phyloP scores from a whole-genome alignment of 2,113 vertebrate genomes.

The Petroica traversi region DNA sequence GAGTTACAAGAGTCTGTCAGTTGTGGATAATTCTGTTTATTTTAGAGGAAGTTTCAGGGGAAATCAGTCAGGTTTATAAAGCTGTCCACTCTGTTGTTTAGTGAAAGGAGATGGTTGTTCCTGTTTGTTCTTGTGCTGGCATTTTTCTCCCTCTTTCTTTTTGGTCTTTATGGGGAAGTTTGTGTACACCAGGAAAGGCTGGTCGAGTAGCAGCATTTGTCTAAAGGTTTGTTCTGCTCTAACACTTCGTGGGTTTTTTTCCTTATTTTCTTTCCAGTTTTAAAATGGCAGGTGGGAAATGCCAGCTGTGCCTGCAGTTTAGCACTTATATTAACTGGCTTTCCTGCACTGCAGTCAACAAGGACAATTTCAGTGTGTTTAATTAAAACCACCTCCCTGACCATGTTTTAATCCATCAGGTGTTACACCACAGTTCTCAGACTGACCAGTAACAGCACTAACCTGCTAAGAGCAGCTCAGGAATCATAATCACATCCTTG shows the following conservation, averaged over 20 bases:
- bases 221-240: neutral
- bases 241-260: fast-evolving
- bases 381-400: fast-evolving
- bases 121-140: neutral
- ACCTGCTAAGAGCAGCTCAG: neutral
- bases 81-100: neutral
- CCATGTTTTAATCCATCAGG: neutral
- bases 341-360: neutral
- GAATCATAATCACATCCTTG: neutral
- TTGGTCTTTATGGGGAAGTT: neutral
- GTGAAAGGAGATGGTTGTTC: neutral
- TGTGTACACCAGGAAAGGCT: neutral
- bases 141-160: neutral
- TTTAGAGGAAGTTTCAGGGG: neutral
- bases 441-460: neutral
- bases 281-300: neutral
- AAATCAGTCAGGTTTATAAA: neutral
- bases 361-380: neutral
- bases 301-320: neutral
- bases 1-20: neutral
- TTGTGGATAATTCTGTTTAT: neutral
- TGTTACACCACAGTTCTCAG: neutral
- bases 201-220: neutral
- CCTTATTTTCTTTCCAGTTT: neutral
- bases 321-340: neutral